These are phyloP conservation scores for Drosophila sechellia DNA, from an alignment of 1,140 invertebrate species.

Conservation along the genomic window DNA sequence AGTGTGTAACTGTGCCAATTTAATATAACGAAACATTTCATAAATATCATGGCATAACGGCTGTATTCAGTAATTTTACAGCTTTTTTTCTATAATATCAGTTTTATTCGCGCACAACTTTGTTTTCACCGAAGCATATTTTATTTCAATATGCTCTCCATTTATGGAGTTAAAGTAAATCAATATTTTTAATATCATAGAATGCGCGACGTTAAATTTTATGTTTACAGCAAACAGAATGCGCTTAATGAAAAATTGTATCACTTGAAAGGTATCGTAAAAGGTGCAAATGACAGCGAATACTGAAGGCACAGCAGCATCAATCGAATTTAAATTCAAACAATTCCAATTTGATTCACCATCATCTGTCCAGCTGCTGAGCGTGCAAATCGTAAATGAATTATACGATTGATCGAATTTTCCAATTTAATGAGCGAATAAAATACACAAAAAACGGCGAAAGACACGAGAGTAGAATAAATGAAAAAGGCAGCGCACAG, in stretches of 20 bases:
- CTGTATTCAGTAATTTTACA: no score
- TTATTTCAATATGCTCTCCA: no score
- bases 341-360: slow-evolving; percentile 47
- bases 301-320: slow-evolving; percentile 1
- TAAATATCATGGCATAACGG: no score
- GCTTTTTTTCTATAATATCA: no score
- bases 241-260: slow-evolving; percentile 2
- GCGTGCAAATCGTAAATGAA: slow-evolving; percentile 57
- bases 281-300: slow-evolving; percentile 6
- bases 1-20: no score
- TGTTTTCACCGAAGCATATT: no score
- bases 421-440: slow-evolving; percentile 51
- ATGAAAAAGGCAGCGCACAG: slow-evolving; percentile 30
- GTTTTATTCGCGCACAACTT: no score
- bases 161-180: no score
- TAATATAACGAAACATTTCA: no score
- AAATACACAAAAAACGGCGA: slow-evolving; percentile 16
- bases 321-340: slow-evolving; percentile 39
- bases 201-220: no score
- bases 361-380: slow-evolving; percentile 13
- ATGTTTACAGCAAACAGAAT: no score
- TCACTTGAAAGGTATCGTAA: not conserved
- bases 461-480: slow-evolving; percentile 20
- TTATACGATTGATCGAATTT: slow-evolving; percentile 67
- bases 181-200: no score